Conservation (phyloP, 92 coral and sea anemone genomes). For the Pocillopora meandrina region DNA sequence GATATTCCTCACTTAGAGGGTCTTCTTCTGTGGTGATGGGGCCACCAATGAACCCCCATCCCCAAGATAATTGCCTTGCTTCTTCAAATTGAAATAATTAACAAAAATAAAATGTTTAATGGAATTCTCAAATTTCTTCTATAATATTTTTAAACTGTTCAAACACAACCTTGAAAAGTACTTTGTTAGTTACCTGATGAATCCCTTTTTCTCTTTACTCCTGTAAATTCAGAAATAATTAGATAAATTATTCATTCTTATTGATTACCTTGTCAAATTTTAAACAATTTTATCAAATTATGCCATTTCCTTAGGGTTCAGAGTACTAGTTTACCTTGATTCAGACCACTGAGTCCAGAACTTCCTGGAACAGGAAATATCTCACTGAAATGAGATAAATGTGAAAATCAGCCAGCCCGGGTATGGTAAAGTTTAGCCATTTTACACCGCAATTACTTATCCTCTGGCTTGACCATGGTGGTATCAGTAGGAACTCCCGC, state of each 20-base stretch:
- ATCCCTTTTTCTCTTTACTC: background rate
- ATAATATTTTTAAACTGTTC: background rate
- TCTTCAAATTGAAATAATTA: background rate
- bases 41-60: background rate
- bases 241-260: background rate
- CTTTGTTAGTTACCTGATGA: background rate
- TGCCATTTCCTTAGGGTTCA: no score
- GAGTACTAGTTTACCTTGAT: conserved; percentile 1
- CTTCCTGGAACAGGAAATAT: conserved; percentile 10
- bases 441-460: no score
- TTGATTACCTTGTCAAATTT: background rate
- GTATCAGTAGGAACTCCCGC: no score
- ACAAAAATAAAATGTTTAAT: background rate
- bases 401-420: no score
- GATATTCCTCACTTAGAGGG: background rate
- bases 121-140: background rate
- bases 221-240: conserved; percentile 4
- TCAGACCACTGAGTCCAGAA: background rate
- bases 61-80: background rate
- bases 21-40: background rate
- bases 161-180: background rate
- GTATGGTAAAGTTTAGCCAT: no score
- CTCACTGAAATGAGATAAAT: background rate
- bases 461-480: no score
- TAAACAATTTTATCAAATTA: background rate